Evolutionary conservation across 2,888 invertebrate species (phyloP).

Genomic region (Callimorpha dominula): DNA sequence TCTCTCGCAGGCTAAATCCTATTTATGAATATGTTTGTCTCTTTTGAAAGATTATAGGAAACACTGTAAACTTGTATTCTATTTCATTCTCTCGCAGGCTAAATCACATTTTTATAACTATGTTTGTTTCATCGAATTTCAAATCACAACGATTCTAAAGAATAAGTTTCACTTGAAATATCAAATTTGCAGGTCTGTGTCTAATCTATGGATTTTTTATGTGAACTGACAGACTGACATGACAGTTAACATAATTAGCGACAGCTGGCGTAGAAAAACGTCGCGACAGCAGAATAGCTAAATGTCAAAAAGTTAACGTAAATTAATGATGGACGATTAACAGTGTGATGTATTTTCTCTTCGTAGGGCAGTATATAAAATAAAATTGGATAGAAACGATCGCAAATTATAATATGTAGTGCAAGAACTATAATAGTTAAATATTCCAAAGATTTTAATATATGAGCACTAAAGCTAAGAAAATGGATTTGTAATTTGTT

Average conservation of each 20-base stretch:
- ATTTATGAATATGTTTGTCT: too few relatives aligned
- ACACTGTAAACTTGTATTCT: too few relatives aligned
- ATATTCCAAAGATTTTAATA: constrained; percentile 8
- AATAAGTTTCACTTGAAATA: too few relatives aligned
- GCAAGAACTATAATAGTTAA: constrained; percentile 16
- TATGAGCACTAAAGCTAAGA: constrained; percentile 4
- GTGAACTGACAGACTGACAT: neutral
- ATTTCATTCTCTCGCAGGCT: too few relatives aligned
- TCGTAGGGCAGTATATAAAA: constrained; percentile 28
- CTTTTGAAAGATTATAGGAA: too few relatives aligned
- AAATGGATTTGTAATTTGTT: constrained; percentile 32
- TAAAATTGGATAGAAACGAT: constrained; percentile 31
- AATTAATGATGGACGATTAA: constrained; percentile 8
- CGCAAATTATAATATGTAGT: constrained; percentile 30
- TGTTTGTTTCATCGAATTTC: too few relatives aligned
- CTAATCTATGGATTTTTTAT: neutral
- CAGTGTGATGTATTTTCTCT: constrained; percentile 18
- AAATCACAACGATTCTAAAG: too few relatives aligned
- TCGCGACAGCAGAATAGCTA: constrained; percentile 8
- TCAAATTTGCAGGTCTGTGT: too few relatives aligned
- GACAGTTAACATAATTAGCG: neutral
- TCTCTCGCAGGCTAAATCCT: too few relatives aligned
- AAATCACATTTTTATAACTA: too few relatives aligned
- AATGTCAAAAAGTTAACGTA: constrained; percentile 1
- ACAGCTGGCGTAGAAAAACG: constrained; percentile 6